phyloP scores from a whole-genome alignment of 2,113 vertebrate species.

The Ariopsis seemanni region DNA sequence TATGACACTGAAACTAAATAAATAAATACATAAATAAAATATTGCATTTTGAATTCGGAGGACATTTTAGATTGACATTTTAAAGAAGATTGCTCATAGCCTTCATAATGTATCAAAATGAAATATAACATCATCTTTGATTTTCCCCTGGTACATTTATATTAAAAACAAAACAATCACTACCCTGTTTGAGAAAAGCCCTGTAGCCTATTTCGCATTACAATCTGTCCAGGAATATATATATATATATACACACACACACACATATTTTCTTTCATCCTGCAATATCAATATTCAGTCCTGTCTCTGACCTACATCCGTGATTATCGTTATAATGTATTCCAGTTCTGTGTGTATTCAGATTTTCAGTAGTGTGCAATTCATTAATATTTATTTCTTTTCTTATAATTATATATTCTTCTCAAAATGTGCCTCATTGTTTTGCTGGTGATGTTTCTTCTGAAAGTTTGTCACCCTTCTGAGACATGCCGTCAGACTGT shows the following conservation, averaged over 20 bases:
- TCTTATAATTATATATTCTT: not conserved
- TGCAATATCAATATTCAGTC: not conserved
- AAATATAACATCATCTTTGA: not conserved
- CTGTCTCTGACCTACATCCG: not conserved
- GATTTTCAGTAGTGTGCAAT: not conserved
- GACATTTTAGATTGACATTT: not conserved
- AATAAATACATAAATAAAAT: no score
- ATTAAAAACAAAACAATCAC: no score
- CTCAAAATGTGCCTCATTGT: not conserved
- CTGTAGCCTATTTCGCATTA: no score
- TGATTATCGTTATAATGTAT: not conserved
- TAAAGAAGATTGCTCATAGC: not conserved
- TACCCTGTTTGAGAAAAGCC: not conserved
- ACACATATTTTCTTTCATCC: not conserved
- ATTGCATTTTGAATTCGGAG: not conserved
- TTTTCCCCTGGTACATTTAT: not conserved
- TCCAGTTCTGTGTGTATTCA: not conserved
- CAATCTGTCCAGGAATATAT: not conserved
- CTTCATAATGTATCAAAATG: not conserved
- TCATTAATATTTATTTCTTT: not conserved
- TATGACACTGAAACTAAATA: not conserved
- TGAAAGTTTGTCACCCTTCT: not conserved
- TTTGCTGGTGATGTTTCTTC: not conserved
- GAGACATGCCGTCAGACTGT: not conserved
- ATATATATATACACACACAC: no score